A percentile compares a stretch with the other conserved stretches of the same genome.
phyloP scores from a whole-genome alignment of 1,140 invertebrate species.

The Cataglyphis hispanica region DNA sequence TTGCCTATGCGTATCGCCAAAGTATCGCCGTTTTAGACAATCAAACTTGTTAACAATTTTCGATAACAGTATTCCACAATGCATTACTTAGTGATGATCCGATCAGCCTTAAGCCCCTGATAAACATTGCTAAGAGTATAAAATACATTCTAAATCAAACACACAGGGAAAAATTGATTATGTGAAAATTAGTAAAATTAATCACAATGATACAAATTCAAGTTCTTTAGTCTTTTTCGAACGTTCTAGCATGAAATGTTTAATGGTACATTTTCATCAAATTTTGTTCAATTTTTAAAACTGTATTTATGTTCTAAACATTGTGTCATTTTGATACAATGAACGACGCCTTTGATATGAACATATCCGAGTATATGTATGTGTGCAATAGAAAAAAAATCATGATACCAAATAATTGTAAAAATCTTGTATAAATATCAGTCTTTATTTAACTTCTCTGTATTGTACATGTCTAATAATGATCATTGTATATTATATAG shows the following conservation, averaged over 20 bases:
- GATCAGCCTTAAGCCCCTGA: background rate
- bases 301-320: slow-evolving; percentile 6
- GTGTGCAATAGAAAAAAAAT: slow-evolving; percentile 25
- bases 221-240: slow-evolving; percentile 8
- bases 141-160: background rate
- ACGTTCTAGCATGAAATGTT: background rate
- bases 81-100: background rate
- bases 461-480: slow-evolving; percentile 63
- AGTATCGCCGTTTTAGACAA: slow-evolving; percentile 14
- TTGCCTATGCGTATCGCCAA: background rate
- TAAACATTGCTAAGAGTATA: background rate
- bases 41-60: slow-evolving; percentile 1
- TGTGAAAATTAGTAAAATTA: background rate
- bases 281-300: slow-evolving; percentile 4
- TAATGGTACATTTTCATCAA: slow-evolving; percentile 10
- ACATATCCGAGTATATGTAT: slow-evolving; percentile 16
- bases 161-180: background rate
- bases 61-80: background rate
- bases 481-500: slow-evolving; percentile 69
- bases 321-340: background rate
- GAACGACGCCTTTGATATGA: slow-evolving; percentile 2
- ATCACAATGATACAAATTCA: background rate
- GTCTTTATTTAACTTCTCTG: slow-evolving; percentile 70
- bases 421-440: slow-evolving; percentile 67
- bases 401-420: slow-evolving; percentile 75